phyloP scores from a whole-genome alignment of 2,113 vertebrate species.

The Caranx melampygus region DNA sequence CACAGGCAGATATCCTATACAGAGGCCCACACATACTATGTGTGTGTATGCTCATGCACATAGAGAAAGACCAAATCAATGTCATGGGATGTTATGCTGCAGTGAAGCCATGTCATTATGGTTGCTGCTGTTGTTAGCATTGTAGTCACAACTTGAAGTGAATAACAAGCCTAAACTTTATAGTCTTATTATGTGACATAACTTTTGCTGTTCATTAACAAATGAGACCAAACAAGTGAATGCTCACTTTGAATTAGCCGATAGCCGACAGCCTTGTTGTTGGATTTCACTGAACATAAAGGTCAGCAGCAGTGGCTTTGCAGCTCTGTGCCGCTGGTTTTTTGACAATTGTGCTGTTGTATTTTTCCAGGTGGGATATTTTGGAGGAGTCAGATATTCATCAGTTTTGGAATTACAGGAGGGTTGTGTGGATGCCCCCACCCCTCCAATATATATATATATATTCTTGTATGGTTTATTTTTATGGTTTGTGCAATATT shows the following conservation, averaged over 20 bases:
- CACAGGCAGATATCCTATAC: neutral
- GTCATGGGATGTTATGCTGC: neutral
- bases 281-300: slow-evolving; percentile 19
- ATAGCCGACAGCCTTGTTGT: neutral
- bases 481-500: neutral
- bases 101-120: neutral
- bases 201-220: slow-evolving; percentile 17
- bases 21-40: neutral
- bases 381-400: slow-evolving; percentile 18
- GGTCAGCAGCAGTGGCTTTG: slow-evolving; percentile 1
- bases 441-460: neutral
- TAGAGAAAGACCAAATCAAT: neutral
- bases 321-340: neutral
- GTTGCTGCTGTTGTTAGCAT: neutral
- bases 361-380: slow-evolving; percentile 4
- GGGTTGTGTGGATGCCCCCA: neutral
- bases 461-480: neutral
- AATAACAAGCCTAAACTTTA: neutral
- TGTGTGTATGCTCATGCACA: slow-evolving; percentile 5
- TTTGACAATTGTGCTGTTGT: slow-evolving; percentile 6
- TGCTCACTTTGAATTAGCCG: slow-evolving; percentile 25
- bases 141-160: neutral
- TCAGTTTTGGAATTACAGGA: slow-evolving; percentile 6
- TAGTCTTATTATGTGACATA: slow-evolving; percentile 4
- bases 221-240: slow-evolving; percentile 6